These are phyloP conservation scores for Malurus melanocephalus DNA, from an alignment of 2,113 vertebrate species.

Conservation along the genomic window DNA sequence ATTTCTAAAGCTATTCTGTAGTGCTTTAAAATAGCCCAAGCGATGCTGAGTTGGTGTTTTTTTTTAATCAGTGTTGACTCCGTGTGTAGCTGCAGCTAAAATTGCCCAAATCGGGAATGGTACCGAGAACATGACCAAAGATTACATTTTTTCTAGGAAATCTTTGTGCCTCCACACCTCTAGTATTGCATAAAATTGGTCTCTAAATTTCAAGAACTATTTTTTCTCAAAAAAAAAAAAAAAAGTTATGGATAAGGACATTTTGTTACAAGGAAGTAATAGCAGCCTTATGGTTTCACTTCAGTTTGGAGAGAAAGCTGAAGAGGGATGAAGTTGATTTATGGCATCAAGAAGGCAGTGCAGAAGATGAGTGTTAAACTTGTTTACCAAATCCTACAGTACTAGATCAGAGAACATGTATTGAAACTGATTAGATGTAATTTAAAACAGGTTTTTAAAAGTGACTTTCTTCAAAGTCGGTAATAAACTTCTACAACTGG, in stretches of 20 bases:
- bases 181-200: neutral
- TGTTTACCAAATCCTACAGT: neutral
- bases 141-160: neutral
- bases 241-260: neutral
- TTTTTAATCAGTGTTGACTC: neutral
- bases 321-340: neutral
- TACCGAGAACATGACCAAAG: neutral
- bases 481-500: neutral
- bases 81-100: neutral
- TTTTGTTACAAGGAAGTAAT: neutral
- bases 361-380: neutral
- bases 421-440: neutral
- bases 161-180: neutral
- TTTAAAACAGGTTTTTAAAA: conserved; percentile 26
- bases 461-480: neutral
- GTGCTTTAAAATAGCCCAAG: neutral
- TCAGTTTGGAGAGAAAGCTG: neutral
- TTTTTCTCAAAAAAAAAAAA: neutral
- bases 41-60: neutral
- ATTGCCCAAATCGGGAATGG: neutral
- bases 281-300: neutral
- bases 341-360: neutral
- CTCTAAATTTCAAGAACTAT: neutral
- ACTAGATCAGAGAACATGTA: neutral
- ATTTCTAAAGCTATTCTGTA: neutral